These are phyloP conservation scores for Synanthedon tipuliformis DNA, from an alignment of 2,888 invertebrate genomes.

Conservation along the genomic window DNA sequence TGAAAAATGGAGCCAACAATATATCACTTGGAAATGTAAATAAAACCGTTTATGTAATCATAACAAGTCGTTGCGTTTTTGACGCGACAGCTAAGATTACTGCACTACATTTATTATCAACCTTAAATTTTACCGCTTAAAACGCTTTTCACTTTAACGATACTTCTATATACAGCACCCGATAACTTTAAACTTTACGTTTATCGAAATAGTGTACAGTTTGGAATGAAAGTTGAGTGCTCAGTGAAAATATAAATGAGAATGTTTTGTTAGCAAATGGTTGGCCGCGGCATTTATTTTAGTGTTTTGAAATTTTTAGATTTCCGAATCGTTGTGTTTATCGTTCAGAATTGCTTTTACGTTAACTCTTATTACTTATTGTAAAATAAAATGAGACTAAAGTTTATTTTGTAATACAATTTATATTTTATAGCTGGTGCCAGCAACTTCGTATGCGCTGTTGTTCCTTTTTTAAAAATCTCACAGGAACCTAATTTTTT, in stretches of 20 bases:
- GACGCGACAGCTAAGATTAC: not conserved
- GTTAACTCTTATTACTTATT: too few relatives aligned
- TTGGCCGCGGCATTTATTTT: not conserved
- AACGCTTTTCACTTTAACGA: not conserved
- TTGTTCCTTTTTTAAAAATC: too few relatives aligned
- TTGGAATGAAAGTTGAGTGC: not conserved
- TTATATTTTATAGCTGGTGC: too few relatives aligned
- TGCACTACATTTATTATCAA: too few relatives aligned
- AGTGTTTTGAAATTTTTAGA: not conserved
- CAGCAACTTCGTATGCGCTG: too few relatives aligned
- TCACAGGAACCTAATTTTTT: too few relatives aligned
- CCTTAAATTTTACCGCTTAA: not conserved
- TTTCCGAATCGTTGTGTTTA: not conserved
- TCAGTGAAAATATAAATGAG: not conserved
- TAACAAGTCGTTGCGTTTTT: not conserved
- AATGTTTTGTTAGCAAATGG: not conserved
- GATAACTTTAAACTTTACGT: not conserved
- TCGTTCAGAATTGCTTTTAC: too few relatives aligned
- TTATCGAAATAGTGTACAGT: not conserved
- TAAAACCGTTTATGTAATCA: constrained; percentile 12
- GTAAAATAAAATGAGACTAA: too few relatives aligned
- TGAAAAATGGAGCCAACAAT: constrained; percentile 9
- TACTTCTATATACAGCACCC: not conserved
- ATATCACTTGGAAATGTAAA: constrained; percentile 18
- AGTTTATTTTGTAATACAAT: too few relatives aligned